Conservation (phyloP, 2,888 invertebrate species). For the Dendrolimus houi region DNA sequence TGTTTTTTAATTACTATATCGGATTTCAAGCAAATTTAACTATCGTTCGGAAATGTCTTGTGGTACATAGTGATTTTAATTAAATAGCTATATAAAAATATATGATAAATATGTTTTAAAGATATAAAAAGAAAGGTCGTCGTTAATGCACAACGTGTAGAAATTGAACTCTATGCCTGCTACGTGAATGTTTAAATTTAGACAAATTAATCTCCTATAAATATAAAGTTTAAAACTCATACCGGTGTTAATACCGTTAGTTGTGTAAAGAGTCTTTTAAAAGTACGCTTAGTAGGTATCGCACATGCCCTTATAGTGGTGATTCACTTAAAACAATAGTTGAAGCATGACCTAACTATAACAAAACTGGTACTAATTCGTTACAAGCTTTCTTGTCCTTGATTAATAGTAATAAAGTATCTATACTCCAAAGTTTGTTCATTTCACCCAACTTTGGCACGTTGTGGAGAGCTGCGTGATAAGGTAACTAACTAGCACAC, state of each 20-base stretch:
- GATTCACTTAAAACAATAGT: conserved; percentile 33
- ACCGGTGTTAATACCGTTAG: conserved; percentile 58
- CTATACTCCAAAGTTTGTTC: conserved; percentile 73
- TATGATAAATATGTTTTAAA: conserved; percentile 31
- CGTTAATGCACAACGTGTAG: conserved; percentile 65
- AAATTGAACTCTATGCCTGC: conserved; percentile 54
- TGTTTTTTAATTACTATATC: conserved; percentile 10
- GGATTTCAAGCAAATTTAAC: conserved; percentile 68
- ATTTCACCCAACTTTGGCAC: conserved; percentile 67
- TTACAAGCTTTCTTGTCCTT: conserved; percentile 60
- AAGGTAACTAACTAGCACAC: conserved; percentile 62
- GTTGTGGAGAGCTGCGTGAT: conserved; percentile 58
- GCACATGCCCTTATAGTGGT: conserved; percentile 47
- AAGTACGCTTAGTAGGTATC: conserved; percentile 52
- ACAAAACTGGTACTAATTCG: conserved; percentile 33
- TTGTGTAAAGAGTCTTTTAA: conserved; percentile 23
- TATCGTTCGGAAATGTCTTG: conserved; percentile 45
- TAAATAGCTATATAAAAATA: conserved; percentile 27
- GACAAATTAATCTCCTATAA: conserved; percentile 15
- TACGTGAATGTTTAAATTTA: conserved; percentile 54
- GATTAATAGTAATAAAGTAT: conserved; percentile 72
- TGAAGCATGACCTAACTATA: conserved; percentile 48
- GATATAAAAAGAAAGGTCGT: conserved; percentile 27
- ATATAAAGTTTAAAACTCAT: conserved; percentile 31
- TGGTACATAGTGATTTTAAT: conserved; percentile 32